phyloP scores from a whole-genome alignment of 2,113 vertebrate species.

The Calidris pygmaea region DNA sequence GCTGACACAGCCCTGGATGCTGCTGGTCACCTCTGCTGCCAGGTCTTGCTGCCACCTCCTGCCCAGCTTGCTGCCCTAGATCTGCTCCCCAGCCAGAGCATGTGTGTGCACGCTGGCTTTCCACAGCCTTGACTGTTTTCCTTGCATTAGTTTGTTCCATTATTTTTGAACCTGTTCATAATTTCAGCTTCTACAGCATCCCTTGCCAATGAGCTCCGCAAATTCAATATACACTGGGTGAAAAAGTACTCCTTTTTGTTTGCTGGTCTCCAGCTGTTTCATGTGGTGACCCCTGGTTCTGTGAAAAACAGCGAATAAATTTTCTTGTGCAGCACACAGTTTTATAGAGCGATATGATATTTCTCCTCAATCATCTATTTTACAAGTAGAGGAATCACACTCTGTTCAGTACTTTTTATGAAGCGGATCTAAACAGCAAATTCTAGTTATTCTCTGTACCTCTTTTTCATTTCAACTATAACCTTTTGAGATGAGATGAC shows the following conservation, averaged over 20 bases:
- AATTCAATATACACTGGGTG: not conserved
- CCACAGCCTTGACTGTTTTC: not conserved
- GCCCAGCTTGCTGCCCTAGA: not conserved
- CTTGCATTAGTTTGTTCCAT: not conserved
- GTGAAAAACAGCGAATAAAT: not conserved
- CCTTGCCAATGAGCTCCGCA: not conserved
- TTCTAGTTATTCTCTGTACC: constrained; percentile 1
- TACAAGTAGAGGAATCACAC: not conserved
- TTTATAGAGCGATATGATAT: not conserved
- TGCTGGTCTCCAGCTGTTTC: not conserved
- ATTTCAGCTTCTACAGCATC: not conserved
- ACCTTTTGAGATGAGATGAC: not conserved
- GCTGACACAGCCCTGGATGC: not conserved
- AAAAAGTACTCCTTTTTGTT: not conserved
- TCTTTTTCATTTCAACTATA: not conserved
- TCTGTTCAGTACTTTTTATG: not conserved
- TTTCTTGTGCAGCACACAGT: not conserved
- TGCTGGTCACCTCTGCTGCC: not conserved
- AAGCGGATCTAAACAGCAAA: not conserved
- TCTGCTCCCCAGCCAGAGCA: not conserved
- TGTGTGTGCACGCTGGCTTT: not conserved
- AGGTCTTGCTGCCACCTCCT: not conserved
- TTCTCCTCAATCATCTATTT: constrained; percentile 14
- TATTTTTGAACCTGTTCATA: not conserved
- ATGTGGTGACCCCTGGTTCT: not conserved